Percentiles rank a stretch among this genome's conserved stretches.
Evolutionary conservation across 30 jellyfish, hydroid and myxozoan species (phyloP).

Genomic region (Aurelia aurita): DNA sequence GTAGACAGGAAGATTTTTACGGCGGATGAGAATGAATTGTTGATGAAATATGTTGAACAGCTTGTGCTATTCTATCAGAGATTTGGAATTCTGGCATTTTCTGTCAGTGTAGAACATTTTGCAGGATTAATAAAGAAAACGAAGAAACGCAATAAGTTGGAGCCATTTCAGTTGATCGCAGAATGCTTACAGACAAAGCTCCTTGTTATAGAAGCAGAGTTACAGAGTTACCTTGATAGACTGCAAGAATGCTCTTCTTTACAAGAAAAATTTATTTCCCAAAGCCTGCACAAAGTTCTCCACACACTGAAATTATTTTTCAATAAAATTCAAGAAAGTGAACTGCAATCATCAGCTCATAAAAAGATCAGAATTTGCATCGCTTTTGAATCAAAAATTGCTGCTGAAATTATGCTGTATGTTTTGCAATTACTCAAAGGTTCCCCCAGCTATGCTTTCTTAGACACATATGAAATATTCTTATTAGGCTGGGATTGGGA

Average conservation of each 20-base stretch:
- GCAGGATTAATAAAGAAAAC: background rate
- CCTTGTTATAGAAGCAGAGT: background rate
- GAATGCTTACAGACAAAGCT: conserved; percentile 15
- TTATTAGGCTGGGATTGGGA: background rate
- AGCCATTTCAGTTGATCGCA: background rate
- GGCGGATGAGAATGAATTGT: background rate
- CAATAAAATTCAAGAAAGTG: background rate
- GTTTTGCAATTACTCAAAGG: conserved; percentile 15
- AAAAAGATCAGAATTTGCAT: background rate
- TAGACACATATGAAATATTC: background rate
- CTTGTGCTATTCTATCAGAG: background rate
- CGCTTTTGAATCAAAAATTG: conserved; percentile 20
- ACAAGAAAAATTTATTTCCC: too few relatives aligned
- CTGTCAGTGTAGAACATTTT: background rate
- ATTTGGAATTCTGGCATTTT: conserved; percentile 21
- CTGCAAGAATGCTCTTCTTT: background rate
- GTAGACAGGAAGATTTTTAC: background rate
- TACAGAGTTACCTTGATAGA: background rate
- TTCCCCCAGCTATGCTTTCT: background rate
- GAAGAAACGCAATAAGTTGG: background rate
- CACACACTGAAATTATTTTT: too few relatives aligned
- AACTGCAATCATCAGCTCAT: background rate
- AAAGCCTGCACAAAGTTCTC: too few relatives aligned
- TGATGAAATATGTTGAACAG: background rate
- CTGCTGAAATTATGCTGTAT: background rate